phyloP scores from a whole-genome alignment of 1,140 invertebrate species.

The Lasioglossum baleicum region DNA sequence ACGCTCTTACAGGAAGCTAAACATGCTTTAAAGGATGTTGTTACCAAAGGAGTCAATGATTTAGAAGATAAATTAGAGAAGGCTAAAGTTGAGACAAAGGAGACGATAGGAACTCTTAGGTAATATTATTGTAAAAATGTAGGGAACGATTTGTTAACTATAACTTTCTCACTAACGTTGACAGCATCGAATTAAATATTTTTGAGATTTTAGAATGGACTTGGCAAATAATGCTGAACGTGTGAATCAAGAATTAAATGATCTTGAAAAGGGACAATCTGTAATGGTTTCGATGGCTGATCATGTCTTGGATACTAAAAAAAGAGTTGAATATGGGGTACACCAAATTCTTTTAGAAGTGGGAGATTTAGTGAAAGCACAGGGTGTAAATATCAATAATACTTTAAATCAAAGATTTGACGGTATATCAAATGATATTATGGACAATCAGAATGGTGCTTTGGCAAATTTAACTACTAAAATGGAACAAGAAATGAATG shows the following conservation, averaged over 20 bases:
- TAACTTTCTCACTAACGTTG: neutral
- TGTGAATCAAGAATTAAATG: conserved; percentile 77
- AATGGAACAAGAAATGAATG: conserved; percentile 90
- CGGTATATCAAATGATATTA: conserved; percentile 84
- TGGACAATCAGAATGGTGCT: conserved; percentile 87
- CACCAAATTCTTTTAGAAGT: conserved; percentile 92
- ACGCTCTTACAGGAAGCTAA: conserved; percentile 71
- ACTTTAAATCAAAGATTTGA: conserved; percentile 87
- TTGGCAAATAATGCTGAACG: conserved; percentile 74
- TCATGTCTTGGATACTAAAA: conserved; percentile 90
- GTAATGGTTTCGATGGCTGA: conserved; percentile 92
- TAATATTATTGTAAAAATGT: conserved; percentile 52
- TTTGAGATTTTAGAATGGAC: conserved; percentile 62
- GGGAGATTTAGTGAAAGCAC: conserved; percentile 84
- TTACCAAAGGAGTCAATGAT: conserved; percentile 62
- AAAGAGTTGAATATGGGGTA: conserved; percentile 90
- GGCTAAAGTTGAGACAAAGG: conserved; percentile 72
- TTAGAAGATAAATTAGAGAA: conserved; percentile 79
- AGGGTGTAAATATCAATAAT: conserved; percentile 84
- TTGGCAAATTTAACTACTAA: conserved; percentile 88
- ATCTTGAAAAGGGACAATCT: conserved; percentile 87
- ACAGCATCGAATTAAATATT: conserved; percentile 3
- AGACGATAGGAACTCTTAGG: conserved; percentile 70
- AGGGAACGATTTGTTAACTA: neutral
- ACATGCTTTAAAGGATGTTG: conserved; percentile 67